Percentiles rank a stretch among this genome's conserved stretches.
Evolutionary conservation across 2,113 vertebrate species (phyloP).

Genomic region (Eidolon helvum): DNA sequence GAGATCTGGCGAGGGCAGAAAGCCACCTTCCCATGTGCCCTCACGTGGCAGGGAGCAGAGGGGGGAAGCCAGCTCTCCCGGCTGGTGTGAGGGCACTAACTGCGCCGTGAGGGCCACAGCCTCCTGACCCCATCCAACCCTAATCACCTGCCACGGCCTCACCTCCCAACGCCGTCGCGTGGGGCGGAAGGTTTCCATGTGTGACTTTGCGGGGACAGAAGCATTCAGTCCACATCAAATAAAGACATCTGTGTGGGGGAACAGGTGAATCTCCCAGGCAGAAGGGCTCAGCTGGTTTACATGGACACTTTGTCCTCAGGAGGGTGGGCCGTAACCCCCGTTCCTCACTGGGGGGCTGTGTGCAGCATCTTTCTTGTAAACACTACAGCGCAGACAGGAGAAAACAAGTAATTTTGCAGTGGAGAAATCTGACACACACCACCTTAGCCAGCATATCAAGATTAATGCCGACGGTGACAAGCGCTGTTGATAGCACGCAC

Average conservation of each 20-base stretch:
- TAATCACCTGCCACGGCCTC: background rate
- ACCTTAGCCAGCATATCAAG: background rate
- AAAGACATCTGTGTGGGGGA: background rate
- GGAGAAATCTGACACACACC: background rate
- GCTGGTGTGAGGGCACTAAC: background rate
- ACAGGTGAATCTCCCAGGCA: fast-evolving
- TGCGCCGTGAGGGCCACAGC: background rate
- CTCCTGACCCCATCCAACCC: no score
- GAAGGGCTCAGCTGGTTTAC: background rate
- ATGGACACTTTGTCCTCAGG: background rate
- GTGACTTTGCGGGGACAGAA: background rate
- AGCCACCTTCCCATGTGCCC: background rate
- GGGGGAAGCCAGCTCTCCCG: no score
- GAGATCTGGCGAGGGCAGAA: fast-evolving
- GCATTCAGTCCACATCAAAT: background rate
- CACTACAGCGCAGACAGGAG: background rate
- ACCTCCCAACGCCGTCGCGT: fast-evolving
- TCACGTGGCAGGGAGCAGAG: background rate
- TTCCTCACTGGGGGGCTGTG: background rate
- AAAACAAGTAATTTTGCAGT: background rate
- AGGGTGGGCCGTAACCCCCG: fast-evolving
- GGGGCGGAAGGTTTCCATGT: fast-evolving
- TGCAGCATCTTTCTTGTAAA: background rate
- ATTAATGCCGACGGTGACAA: fast-evolving
- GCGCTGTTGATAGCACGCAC: no score